Evolutionary conservation across 2,888 invertebrate genomes (phyloP), one percentile per base, ranked within the genome.

Genomic region (Apamea sordens): DNA sequence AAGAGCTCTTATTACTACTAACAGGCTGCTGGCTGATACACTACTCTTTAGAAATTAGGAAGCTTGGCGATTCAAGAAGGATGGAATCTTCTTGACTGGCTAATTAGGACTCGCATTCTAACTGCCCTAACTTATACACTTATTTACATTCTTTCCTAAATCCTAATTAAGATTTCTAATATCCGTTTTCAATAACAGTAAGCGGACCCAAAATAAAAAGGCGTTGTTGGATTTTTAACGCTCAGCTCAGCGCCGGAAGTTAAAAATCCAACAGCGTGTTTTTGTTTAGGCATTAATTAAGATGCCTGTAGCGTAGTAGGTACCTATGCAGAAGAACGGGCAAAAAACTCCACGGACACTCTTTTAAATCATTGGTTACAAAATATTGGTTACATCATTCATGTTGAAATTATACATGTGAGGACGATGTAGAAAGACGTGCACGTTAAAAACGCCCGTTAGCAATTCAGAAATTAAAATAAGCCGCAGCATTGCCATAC

Each of bases 1-100:
- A 77, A 71, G n/a, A 56, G 15, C n/a, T 47, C 56, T 70, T 70
- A 59, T 71, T 80, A 71, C 8, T 59, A 28, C 81, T 59, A 72
- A 41, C 56, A 24, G 6, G 47, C 28, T 36, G 28, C 41, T 36
- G 36, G 36, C 36, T 41, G 41, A 78, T 44, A 32, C 7, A 50
- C 7, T 63, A 28, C 11, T 63, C 61, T 36, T 28, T 41, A 56
- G 7, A 6, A 44, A 68, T 44, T 68, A 10, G 7, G 36, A 50
- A 41, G n/a, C 15, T 53, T n/a, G 50, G 44, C 73, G 1, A 50
- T 73, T 21, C 21, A 36, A 36, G 10, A 36, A 70, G 53, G 18
- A 24, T 32, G 36, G 15, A 36, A 24, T 32, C 24, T 50, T 73
- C 7, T 13, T 15, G 47, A 7, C 8, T 72, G 18, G 18, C 18